Conservation (phyloP, 2,113 vertebrate species). For the Dryoscopus gambensis region DNA sequence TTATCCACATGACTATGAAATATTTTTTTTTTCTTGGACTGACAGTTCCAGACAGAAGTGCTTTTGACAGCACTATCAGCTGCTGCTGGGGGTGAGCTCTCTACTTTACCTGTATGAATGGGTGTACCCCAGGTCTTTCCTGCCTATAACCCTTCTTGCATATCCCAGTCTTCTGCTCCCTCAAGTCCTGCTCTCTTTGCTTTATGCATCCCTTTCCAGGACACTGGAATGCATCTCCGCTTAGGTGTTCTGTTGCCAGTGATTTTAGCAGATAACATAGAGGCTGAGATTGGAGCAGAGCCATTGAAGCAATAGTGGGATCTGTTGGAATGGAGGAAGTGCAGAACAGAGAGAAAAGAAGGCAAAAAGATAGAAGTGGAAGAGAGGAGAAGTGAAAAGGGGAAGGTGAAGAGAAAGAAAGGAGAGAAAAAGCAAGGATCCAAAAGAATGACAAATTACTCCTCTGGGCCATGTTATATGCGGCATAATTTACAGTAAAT, state of each 20-base stretch:
- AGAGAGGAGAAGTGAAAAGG: not conserved
- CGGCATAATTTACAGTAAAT: constrained; percentile 5
- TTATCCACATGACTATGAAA: not conserved
- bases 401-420: not conserved
- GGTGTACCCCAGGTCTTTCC: not conserved
- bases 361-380: not conserved
- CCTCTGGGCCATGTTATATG: not conserved
- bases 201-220: not conserved
- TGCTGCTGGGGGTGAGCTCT: not conserved
- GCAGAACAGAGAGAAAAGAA: not conserved
- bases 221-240: not conserved
- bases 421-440: not conserved
- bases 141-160: not conserved
- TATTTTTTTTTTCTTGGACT: not conserved
- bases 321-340: not conserved
- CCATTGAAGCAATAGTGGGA: not conserved
- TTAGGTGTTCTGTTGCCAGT: not conserved
- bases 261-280: not conserved
- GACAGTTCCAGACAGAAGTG: not conserved
- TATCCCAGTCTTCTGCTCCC: not conserved
- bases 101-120: not conserved
- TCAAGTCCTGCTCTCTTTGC: not conserved
- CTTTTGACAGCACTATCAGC: not conserved
- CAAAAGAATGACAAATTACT: not conserved
- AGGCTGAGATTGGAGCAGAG: not conserved